Conservation (phyloP, 2,888 invertebrate species). For the Sycophila texana region DNA sequence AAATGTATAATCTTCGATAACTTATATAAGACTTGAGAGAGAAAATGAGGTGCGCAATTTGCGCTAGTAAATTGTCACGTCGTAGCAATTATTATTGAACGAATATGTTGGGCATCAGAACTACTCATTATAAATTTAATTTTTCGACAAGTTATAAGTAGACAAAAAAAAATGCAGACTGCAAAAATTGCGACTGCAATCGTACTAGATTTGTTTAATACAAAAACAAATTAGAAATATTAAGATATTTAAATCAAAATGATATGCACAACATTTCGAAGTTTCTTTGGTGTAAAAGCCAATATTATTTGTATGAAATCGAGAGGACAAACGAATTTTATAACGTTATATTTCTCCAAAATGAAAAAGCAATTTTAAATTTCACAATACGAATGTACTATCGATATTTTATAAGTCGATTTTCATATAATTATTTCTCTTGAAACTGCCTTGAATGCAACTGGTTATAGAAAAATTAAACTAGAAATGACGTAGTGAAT, state of each 20-base stretch:
- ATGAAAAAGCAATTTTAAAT: neutral
- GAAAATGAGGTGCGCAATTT: conserved; percentile 9
- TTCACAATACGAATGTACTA: neutral
- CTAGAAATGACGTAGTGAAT: conserved; percentile 12
- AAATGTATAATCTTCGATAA: conserved; percentile 40
- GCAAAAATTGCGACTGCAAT: conserved; percentile 25
- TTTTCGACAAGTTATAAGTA: conserved; percentile 13
- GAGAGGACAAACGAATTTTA: neutral
- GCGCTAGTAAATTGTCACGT: conserved; percentile 31
- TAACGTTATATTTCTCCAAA: neutral
- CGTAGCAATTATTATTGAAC: conserved; percentile 6
- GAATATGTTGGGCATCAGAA: conserved; percentile 1
- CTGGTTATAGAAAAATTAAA: conserved; percentile 8
- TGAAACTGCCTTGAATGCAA: conserved; percentile 44
- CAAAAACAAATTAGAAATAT: neutral
- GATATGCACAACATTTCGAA: neutral
- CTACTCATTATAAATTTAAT: neutral
- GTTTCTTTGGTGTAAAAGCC: no score
- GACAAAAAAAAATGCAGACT: conserved; percentile 16
- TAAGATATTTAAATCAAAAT: conserved; percentile 20
- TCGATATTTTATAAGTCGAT: no score
- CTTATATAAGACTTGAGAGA: conserved; percentile 41
- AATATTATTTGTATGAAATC: no score
- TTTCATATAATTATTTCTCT: conserved; percentile 1
- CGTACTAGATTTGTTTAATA: conserved; percentile 6